phyloP scores from a whole-genome alignment of 2,888 invertebrate genomes.

The Caenorhabditis imperialis region DNA sequence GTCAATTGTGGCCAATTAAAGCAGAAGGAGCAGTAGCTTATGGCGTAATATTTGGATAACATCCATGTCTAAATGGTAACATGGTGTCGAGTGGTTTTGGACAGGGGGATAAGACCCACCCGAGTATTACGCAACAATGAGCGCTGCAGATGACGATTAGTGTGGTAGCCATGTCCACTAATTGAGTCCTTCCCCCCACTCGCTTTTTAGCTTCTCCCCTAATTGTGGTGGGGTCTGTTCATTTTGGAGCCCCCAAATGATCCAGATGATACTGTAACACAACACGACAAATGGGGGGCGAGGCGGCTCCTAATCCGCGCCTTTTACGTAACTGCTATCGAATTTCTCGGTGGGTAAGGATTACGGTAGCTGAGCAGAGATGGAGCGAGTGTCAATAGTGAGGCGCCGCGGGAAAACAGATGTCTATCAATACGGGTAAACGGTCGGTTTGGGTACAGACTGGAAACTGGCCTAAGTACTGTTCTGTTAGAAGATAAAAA shows the following conservation, averaged over 20 bases:
- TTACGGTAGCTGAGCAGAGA: constrained; percentile 23
- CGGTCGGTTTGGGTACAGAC: too few species aligned
- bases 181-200: constrained; percentile 6
- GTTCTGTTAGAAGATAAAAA: too few species aligned
- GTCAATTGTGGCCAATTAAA: constrained; percentile 54
- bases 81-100: constrained; percentile 73
- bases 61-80: constrained; percentile 31
- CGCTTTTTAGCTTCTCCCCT: constrained; percentile 6
- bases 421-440: too few species aligned
- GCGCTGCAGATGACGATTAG: constrained; percentile 40
- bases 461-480: too few species aligned
- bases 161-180: constrained; percentile 19
- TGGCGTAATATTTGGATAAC: constrained; percentile 59
- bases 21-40: constrained; percentile 40
- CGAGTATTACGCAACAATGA: constrained; percentile 38
- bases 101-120: constrained; percentile 65
- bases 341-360: constrained; percentile 43
- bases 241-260: too few species aligned
- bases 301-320: constrained; percentile 39
- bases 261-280: constrained; percentile 35
- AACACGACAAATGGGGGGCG: too few species aligned
- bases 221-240: constrained; percentile 38
- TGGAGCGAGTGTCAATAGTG: too few species aligned
- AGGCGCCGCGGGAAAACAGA: too few species aligned
- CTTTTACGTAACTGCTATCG: constrained; percentile 43